Evolutionary conservation across 2,797 vertebrate genomes (phyloP), one percentile per base, ranked within the genome.

Genomic region (Steatocranus sp.): DNA sequence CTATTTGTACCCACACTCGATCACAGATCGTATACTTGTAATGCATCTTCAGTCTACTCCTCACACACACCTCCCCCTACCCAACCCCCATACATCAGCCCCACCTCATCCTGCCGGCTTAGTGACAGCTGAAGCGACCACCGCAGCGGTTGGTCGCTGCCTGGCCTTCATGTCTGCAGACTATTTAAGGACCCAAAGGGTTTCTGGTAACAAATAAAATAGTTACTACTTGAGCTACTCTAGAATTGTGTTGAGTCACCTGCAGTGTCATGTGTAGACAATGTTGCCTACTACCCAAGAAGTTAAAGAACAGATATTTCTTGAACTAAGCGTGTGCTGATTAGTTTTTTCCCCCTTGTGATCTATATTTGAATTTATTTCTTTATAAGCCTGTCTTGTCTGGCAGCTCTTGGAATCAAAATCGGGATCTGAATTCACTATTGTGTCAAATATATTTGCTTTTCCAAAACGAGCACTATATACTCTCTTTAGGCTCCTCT

Each of bases 101-200:
- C 88, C 80, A 54, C 56, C 77, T 18, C 53, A 11, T 80, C 61
- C 82, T 61, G 83, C 73, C 78, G 34, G 77, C 56, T 10, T 34
- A 50, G 73, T 76, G 84, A 93, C 93, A 96, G 95, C 94, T 95
- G 93, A 94, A 75, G 76, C 30, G 75, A 86, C 85, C 81, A 54
- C 66, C 75, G 82, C 68, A 50, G 68, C 43, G 74, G 85, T 86
- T 83, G 81, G 83, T 86, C 79, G 81, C 87, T 92, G 82, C 89
- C 20, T 14, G 56, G 56, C 79, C 70, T 85, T 81, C 70, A 34
- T 68, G 74, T 86, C 46, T 68, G 73, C 70, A 68, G 78, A 92
- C 91, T 94, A 93, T 94, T 94, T 94, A 85, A 89, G 88, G 93
- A 93, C 78, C 88, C 91, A 89, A 86, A 82, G 73, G 84, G 92